phyloP scores from a whole-genome alignment of 1,140 invertebrate genomes.

The Argopecten irradians region DNA sequence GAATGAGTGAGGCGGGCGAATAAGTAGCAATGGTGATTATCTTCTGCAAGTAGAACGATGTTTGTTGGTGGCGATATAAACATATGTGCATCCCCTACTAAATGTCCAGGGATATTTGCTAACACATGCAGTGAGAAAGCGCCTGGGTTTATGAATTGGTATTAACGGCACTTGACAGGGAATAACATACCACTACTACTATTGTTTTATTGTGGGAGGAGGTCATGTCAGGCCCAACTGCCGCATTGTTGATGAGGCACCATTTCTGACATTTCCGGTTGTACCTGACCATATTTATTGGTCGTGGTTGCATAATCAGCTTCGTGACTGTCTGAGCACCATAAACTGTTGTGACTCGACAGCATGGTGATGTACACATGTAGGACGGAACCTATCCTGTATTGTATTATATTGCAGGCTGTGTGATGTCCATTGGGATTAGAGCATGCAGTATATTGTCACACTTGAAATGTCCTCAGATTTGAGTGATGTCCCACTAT shows the following conservation, averaged over 20 bases:
- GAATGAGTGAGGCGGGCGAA: background rate
- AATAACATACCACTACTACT: background rate
- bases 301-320: constrained; percentile 13
- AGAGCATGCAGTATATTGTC: no score
- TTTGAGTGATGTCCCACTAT: no score
- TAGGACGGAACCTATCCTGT: background rate
- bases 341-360: background rate
- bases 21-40: background rate
- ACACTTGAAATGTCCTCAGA: no score
- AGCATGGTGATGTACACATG: background rate
- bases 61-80: background rate
- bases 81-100: background rate
- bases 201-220: background rate
- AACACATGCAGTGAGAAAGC: background rate
- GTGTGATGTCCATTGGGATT: no score
- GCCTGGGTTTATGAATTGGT: background rate
- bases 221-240: background rate
- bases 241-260: background rate
- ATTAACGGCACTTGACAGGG: background rate
- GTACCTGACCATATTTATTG: constrained; percentile 17
- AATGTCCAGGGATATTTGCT: background rate
- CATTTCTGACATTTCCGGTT: background rate
- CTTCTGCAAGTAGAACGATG: background rate
- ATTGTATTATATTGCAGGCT: background rate
- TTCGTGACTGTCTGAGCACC: background rate